These are phyloP conservation scores for Coelinius sp. DNA, from an alignment of 2,888 invertebrate genomes.

Conservation along the genomic window DNA sequence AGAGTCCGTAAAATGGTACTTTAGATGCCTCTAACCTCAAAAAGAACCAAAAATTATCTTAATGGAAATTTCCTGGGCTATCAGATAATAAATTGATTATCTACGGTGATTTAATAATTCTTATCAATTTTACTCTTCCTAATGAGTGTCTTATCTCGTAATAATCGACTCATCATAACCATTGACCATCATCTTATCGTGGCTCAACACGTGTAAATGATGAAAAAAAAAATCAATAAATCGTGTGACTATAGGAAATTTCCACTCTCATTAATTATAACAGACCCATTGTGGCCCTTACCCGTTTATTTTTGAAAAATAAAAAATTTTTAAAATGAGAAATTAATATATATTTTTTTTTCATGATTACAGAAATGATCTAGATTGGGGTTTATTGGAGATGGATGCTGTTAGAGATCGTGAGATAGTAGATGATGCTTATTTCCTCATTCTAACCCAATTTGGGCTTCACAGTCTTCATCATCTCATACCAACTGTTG, in stretches of 20 bases:
- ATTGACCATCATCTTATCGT: no score
- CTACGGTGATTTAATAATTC: neutral
- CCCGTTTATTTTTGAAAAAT: no score
- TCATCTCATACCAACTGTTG: conserved; percentile 86
- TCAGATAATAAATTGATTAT: no score
- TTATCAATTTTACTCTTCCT: neutral
- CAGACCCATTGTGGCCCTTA: no score
- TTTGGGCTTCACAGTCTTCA: conserved; percentile 87
- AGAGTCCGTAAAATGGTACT: no score
- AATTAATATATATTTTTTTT: no score
- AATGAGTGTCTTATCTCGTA: neutral
- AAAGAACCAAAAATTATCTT: no score
- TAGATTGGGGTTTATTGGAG: conserved; percentile 86
- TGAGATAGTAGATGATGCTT: conserved; percentile 77
- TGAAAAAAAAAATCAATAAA: neutral
- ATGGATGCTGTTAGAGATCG: conserved; percentile 83
- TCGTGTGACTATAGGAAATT: no score
- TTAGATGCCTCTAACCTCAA: no score
- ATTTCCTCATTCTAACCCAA: conserved; percentile 79
- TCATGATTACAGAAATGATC: conserved; percentile 67
- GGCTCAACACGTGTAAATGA: neutral
- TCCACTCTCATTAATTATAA: no score
- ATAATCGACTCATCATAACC: no score
- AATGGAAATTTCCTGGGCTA: neutral
- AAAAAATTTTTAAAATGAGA: no score